A percentile compares a stretch with the other conserved stretches of the same genome.
phyloP scores from a whole-genome alignment of 2,113 vertebrate species.

The Chionodraco myersi region DNA sequence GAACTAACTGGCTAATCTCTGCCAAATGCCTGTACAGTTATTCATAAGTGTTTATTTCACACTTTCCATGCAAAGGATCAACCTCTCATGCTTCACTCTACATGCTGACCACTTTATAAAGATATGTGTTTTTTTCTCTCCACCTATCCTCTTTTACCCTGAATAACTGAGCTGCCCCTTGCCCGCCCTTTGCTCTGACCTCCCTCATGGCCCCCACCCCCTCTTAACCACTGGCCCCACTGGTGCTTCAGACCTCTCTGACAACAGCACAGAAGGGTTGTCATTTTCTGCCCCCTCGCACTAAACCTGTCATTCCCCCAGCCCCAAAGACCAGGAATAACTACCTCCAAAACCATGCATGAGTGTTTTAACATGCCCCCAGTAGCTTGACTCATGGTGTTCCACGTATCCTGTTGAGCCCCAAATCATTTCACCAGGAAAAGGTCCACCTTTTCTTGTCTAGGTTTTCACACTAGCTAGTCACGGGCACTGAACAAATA shows the following conservation, averaged over 20 bases:
- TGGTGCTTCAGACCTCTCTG: constrained; percentile 26
- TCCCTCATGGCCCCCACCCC: constrained; percentile 34
- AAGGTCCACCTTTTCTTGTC: constrained; percentile 36
- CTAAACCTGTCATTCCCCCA: constrained; percentile 63
- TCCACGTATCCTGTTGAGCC: constrained; percentile 46
- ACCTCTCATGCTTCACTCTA: neutral
- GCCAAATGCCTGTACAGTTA: neutral
- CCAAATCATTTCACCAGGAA: constrained; percentile 47
- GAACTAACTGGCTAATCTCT: neutral
- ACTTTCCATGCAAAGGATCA: neutral
- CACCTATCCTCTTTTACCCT: constrained; percentile 33
- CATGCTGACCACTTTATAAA: constrained; percentile 30
- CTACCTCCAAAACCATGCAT: constrained; percentile 43
- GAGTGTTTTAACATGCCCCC: constrained; percentile 46
- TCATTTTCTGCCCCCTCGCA: constrained; percentile 61
- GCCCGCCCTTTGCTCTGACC: constrained; percentile 58
- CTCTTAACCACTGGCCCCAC: constrained; percentile 16
- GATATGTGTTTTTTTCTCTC: constrained; percentile 6
- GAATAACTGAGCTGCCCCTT: constrained; percentile 57
- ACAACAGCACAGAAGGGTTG: constrained; percentile 30
- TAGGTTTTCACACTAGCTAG: constrained; percentile 19
- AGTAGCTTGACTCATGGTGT: constrained; percentile 52
- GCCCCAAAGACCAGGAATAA: constrained; percentile 64
- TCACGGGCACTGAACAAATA: constrained; percentile 34
- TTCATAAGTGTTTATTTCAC: constrained; percentile 14